Percentiles rank a stretch among this genome's conserved stretches.
Conservation (phyloP, 2,888 invertebrate species). For the Vesta saturnalis region DNA sequence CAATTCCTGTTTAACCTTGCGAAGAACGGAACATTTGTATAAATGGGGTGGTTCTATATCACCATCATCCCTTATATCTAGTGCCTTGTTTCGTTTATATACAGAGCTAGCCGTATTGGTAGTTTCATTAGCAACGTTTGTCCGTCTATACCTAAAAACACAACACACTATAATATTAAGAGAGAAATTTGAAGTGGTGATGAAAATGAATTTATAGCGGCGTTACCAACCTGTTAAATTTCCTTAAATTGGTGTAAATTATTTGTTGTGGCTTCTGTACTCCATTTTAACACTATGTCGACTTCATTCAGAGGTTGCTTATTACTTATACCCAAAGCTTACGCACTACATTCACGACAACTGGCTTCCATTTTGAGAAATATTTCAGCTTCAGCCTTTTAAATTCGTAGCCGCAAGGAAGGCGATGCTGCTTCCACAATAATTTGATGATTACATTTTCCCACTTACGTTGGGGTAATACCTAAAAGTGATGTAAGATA, state of each 20-base stretch:
- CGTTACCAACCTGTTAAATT: not conserved
- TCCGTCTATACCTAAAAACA: not conserved
- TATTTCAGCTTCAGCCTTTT: too few species aligned
- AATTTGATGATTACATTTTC: not conserved
- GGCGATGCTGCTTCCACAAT: not conserved
- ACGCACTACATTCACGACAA: too few species aligned
- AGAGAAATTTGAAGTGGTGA: too few species aligned
- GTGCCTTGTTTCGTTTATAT: not conserved
- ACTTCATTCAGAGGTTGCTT: too few species aligned
- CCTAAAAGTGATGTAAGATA: not conserved
- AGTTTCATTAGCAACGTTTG: not conserved
- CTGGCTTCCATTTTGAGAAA: too few species aligned
- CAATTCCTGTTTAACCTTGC: not conserved
- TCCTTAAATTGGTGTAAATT: not conserved
- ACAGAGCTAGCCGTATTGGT: not conserved
- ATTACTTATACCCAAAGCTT: too few species aligned
- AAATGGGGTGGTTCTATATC: not conserved
- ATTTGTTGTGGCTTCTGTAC: too few species aligned
- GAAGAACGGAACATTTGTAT: not conserved
- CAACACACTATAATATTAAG: not conserved
- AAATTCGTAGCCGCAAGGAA: too few species aligned
- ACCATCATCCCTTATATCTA: not conserved
- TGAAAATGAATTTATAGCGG: too few species aligned
- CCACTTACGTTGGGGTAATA: not conserved
- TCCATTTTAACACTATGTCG: too few species aligned